phyloP scores from a whole-genome alignment of 1,140 invertebrate genomes.

The Stegodyphus dumicola region DNA sequence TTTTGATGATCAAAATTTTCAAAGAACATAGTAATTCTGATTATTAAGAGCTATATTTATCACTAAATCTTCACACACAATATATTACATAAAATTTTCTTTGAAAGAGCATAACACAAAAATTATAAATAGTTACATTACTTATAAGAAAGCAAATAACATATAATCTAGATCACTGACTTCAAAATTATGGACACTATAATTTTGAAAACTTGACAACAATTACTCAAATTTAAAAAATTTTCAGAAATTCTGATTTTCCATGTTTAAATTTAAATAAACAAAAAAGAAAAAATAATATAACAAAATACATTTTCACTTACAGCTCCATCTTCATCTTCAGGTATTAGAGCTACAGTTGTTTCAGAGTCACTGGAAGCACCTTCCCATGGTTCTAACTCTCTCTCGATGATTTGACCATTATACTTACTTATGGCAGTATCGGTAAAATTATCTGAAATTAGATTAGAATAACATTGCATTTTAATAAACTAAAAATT shows the following conservation, averaged over 20 bases:
- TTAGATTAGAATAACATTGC: background rate
- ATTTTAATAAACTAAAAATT: too few relatives aligned
- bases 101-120: too few relatives aligned
- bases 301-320: background rate
- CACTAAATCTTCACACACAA: too few relatives aligned
- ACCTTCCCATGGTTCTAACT: slow-evolving; percentile 89
- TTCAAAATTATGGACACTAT: too few relatives aligned
- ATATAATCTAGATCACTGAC: too few relatives aligned
- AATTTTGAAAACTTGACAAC: background rate
- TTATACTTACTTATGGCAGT: slow-evolving; percentile 78
- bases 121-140: too few relatives aligned
- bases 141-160: too few relatives aligned
- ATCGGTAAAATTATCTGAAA: slow-evolving; percentile 75
- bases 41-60: too few relatives aligned
- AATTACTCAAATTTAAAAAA: background rate
- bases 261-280: background rate
- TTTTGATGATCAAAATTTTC: too few relatives aligned
- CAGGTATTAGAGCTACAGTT: slow-evolving; percentile 69
- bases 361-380: slow-evolving; percentile 69
- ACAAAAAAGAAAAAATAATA: too few relatives aligned
- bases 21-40: too few relatives aligned
- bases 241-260: background rate
- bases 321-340: slow-evolving; percentile 30
- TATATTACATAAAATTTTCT: too few relatives aligned
- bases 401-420: slow-evolving; percentile 78